Percentiles rank a stretch among this genome's conserved stretches.
phyloP scores from a whole-genome alignment of 2,797 vertebrate genomes.

The Pangasius djambal region DNA sequence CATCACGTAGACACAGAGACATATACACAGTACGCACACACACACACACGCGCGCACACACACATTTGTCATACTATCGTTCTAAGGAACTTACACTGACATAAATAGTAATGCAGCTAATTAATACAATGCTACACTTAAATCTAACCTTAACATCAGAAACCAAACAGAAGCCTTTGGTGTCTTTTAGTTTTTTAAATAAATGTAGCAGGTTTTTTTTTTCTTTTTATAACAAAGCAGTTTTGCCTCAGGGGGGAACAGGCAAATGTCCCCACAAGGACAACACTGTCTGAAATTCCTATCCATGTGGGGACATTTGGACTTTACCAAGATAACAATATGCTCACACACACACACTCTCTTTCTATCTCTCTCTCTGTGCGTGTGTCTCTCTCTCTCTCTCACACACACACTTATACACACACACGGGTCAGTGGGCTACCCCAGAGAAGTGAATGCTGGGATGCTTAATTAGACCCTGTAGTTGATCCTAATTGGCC shows the following conservation, averaged over 20 bases:
- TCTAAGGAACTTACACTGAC: background rate
- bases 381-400: background rate
- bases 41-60: background rate
- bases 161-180: background rate
- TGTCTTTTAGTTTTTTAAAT: background rate
- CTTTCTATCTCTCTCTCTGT: background rate
- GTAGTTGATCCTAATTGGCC: constrained; percentile 47
- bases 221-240: background rate
- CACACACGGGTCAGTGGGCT: constrained; percentile 13
- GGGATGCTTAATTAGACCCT: constrained; percentile 34
- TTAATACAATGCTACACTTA: background rate
- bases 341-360: background rate
- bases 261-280: background rate
- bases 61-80: background rate
- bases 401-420: background rate
- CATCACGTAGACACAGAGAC: too few species aligned
- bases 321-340: background rate
- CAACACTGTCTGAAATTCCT: background rate
- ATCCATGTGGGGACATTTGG: background rate
- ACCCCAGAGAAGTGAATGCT: constrained; percentile 1
- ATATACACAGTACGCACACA: too few species aligned
- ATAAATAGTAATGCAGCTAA: background rate
- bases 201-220: background rate
- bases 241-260: background rate
- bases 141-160: background rate